phyloP scores from a whole-genome alignment of 1,140 invertebrate genomes.

The Wiebesia pumilae region DNA sequence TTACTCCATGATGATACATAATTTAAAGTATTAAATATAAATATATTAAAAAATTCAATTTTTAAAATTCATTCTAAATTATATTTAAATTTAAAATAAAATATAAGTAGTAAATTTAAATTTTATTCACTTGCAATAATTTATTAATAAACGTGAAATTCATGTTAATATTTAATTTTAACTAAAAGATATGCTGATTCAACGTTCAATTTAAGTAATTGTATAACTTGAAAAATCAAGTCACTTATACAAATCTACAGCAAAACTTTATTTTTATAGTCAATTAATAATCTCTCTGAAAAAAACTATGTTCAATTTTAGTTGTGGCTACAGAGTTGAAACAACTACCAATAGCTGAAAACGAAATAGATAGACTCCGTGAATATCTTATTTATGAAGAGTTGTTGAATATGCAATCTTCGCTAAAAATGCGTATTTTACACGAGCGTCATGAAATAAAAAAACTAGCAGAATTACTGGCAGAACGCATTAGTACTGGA shows the following conservation, averaged over 20 bases:
- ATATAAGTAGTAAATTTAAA: too few relatives aligned
- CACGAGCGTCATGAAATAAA: slow-evolving; percentile 82
- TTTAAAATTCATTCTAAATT: too few relatives aligned
- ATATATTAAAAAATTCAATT: too few relatives aligned
- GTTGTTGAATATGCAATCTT: slow-evolving; percentile 79
- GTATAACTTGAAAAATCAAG: not conserved
- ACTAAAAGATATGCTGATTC: not conserved
- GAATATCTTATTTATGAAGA: slow-evolving; percentile 81
- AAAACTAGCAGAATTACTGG: slow-evolving; percentile 76
- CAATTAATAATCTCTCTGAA: not conserved
- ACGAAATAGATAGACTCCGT: slow-evolving; percentile 76
- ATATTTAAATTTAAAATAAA: too few relatives aligned
- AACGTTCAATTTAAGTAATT: not conserved
- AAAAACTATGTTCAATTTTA: slow-evolving; percentile 54
- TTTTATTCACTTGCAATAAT: too few relatives aligned
- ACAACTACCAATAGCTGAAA: slow-evolving; percentile 66
- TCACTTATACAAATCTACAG: not conserved
- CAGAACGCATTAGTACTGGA: slow-evolving; percentile 68
- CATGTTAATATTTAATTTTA: too few relatives aligned
- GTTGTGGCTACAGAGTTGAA: slow-evolving; percentile 56
- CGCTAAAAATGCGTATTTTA: slow-evolving; percentile 79
- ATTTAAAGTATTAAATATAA: too few relatives aligned
- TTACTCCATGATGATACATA: too few relatives aligned
- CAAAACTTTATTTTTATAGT: too few relatives aligned
- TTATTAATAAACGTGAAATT: too few relatives aligned